Evolutionary conservation across 2,113 vertebrate genomes (phyloP).

Genomic region (Physeter macrocephalus): DNA sequence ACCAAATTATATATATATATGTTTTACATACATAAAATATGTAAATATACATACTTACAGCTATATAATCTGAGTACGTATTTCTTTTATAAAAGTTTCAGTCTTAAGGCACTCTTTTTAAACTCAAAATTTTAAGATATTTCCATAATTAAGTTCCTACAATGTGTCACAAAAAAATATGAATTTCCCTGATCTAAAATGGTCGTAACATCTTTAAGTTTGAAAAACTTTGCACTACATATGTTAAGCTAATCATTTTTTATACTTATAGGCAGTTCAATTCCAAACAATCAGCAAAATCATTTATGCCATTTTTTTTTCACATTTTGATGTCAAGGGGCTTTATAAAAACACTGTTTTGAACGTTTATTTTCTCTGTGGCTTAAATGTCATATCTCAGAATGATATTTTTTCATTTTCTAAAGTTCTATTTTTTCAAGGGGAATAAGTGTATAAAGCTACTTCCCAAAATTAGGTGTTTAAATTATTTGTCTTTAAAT

Average conservation of each 20-base stretch:
- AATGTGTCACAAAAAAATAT: conserved; percentile 39
- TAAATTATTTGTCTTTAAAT: background rate
- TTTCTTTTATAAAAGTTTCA: conserved; percentile 40
- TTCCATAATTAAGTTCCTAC: conserved; percentile 49
- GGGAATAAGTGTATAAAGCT: background rate
- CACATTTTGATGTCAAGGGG: background rate
- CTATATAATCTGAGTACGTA: conserved; percentile 5
- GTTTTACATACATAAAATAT: background rate
- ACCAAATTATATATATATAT: background rate
- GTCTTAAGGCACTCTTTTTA: conserved; percentile 23
- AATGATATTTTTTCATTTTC: conserved; percentile 36
- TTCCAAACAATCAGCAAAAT: conserved; percentile 39
- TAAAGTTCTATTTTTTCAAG: conserved; percentile 5
- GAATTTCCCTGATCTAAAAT: conserved; percentile 42
- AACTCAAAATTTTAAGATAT: conserved; percentile 29
- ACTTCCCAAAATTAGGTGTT: conserved; percentile 26
- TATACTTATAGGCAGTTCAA: background rate
- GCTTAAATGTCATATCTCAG: background rate
- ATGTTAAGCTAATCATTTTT: background rate
- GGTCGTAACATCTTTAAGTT: background rate
- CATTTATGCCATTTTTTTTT: background rate
- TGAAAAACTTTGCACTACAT: conserved; percentile 41
- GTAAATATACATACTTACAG: background rate
- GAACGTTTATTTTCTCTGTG: conserved; percentile 1
- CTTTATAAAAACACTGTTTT: conserved; percentile 35